Base-by-base conservation (phyloP, 2,888 invertebrate genomes). In the Cepaea hortensis region DNA sequence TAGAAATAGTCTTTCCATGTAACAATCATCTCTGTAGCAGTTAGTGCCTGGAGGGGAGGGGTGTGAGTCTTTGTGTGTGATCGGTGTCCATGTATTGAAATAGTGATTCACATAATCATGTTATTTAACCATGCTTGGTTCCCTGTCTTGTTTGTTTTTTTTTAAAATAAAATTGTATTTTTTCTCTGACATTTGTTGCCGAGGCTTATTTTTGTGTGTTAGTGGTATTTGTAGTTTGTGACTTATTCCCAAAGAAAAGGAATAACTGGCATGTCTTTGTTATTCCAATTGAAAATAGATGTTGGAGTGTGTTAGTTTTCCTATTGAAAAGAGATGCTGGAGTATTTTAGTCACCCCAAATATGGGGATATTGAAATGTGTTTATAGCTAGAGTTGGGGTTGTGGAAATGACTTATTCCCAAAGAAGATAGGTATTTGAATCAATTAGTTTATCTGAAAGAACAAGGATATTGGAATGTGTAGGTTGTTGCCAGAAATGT, bases 161-260 rank as follows among this genome's bases (percentile, higher is more conserved):
- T 62, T 62, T 23, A 35, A 75, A 84, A 76, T 76, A 84, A 84
- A 84, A 84, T 84, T 76, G 35, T 84, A 76, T 84, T 84, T 80
- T 35, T 84, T 48, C 65, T 84, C 76, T 76, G 7, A 73, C 55
- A 62, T 82, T 85, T 84, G 70, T 85, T 84, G 76, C 23, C 81
- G 55, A 61, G 6, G 46, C 61, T 84, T 68, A 80, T 75, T 85
- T 86, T 70, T 61, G 55, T 76, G 46, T 46, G 62, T 79, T 35
- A 13, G 61, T 35, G 61, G 2, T 5, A 35, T 6, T 61, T 79
- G 55, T 61, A 35, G 68, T 20, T 20, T 68, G 68, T 68, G 6
- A 55, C 6, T 55, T 6, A 11, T 55, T 55, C 55, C 55, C 55
- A 55, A 11, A 55, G 6, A 11, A 55, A 55, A 55, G 55, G 55